Percentiles rank a stretch among this genome's conserved stretches.
These are phyloP conservation scores for Drosophila miranda DNA, from an alignment of 1,140 invertebrate genomes.

Conservation along the genomic window DNA sequence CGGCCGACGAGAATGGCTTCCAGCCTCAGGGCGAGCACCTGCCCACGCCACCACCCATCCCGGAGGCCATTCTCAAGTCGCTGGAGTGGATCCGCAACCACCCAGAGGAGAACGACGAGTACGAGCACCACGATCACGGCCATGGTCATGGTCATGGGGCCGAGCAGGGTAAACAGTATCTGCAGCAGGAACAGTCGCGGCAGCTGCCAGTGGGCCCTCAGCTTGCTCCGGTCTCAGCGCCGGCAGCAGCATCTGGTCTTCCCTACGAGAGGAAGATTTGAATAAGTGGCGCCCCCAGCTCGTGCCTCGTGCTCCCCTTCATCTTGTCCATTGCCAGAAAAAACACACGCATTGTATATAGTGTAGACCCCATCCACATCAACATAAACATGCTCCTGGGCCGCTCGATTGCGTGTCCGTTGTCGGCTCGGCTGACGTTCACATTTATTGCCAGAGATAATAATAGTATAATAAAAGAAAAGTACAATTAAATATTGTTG, in stretches of 20 bases:
- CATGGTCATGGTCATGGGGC: conserved; percentile 27
- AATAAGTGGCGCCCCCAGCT: conserved; percentile 13
- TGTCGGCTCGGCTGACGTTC: conserved; percentile 76
- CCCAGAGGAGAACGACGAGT: conserved; percentile 61
- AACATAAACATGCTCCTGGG: conserved; percentile 38
- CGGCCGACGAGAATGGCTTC: conserved; percentile 86
- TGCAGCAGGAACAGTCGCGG: conserved; percentile 23
- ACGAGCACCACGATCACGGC: conserved; percentile 39
- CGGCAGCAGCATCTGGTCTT: conserved; percentile 36
- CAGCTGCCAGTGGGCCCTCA: conserved; percentile 25
- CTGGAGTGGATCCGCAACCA: conserved; percentile 83
- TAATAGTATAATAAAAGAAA: conserved; percentile 80
- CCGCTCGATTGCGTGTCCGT: conserved; percentile 48
- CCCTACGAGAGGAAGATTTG: conserved; percentile 69
- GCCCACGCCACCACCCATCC: conserved; percentile 83
- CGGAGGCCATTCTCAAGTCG: conserved; percentile 74
- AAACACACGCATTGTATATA: conserved; percentile 29
- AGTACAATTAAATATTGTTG: conserved; percentile 81
- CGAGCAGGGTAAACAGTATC: conserved; percentile 47
- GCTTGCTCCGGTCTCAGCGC: conserved; percentile 33
- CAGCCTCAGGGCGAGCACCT: conserved; percentile 83
- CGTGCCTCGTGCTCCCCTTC: conserved; percentile 26
- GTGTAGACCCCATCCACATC: conserved; percentile 30
- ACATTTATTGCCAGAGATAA: conserved; percentile 81
- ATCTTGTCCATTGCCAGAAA: conserved; percentile 43